Evolutionary conservation across 2,888 invertebrate genomes (phyloP), one percentile per base, ranked within the genome.

Genomic region (Nysson spinosus): DNA sequence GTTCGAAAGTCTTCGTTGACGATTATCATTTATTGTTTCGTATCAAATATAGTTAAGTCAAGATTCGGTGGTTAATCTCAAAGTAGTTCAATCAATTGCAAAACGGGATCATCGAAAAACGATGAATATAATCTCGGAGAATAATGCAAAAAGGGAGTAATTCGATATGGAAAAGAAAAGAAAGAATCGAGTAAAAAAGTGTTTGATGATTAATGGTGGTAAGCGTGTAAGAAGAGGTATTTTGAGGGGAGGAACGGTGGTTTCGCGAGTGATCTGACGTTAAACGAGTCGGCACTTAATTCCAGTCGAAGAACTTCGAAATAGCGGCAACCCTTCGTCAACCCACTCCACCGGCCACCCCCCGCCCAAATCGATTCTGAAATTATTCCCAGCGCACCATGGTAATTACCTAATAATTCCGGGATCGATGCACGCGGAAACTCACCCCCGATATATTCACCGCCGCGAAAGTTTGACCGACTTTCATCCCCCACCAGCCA

Each of bases 331-430:
- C 46, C 20, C 17, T 11, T 22, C 34, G 34, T 37, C 32, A 5
- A 11, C 1, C 5, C 32, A 5, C n/a, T 3, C 19, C 35, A 5
- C 17, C n/a, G 35, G 28, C 26, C 11, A 4, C 7, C 30, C 47
- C 22, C 20, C 17, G 5, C 32, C 16, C 34, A 49, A 65, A 75
- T 76, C 75, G 73, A 76, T 75, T 64, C 56, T 49, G 50, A 50
- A 67, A 72, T 75, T 76, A 75, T 72, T 69, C 72, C 47, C 61
- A 39, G 58, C 56, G 61, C 72, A 67, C 57, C 52, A 47, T 47
- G 42, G 67, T 76, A 75, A 75, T 75, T 75, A 72, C 76, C 73
- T 76, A 75, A 75, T 76, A 76, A 75, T 76, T 75, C 61, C 44
- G 26, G 19, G 47, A 75, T 74, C 71, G 71, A 74, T 74, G 49